phyloP scores from a whole-genome alignment of 1,140 invertebrate genomes.

The Phortica variegata region DNA sequence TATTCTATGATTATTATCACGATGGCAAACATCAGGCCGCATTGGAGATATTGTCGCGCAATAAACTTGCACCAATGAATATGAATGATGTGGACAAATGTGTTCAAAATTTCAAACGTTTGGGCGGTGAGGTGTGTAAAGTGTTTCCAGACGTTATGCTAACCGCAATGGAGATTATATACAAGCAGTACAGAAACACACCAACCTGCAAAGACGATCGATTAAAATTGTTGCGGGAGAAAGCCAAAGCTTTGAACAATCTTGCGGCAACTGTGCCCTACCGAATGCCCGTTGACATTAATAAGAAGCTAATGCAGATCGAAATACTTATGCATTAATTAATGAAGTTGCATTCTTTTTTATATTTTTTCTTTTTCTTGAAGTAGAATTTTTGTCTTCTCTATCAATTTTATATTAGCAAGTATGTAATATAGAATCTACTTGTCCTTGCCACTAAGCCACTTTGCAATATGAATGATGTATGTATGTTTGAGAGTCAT shows the following conservation, averaged over 20 bases:
- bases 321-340: constrained; percentile 90
- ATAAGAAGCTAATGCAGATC: constrained; percentile 89
- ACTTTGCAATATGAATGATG: no score
- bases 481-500: no score
- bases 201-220: constrained; percentile 58
- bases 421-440: constrained; percentile 3
- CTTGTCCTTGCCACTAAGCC: background rate
- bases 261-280: constrained; percentile 95
- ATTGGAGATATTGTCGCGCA: constrained; percentile 71
- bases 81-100: constrained; percentile 73
- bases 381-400: background rate
- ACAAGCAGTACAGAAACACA: constrained; percentile 65
- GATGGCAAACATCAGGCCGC: constrained; percentile 77
- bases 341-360: no score
- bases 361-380: no score
- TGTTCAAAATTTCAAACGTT: constrained; percentile 66
- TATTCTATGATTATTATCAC: constrained; percentile 91
- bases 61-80: constrained; percentile 75
- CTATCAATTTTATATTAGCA: constrained; percentile 6
- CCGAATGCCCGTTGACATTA: constrained; percentile 92
- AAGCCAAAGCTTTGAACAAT: constrained; percentile 85
- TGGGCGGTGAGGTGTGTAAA: constrained; percentile 71
- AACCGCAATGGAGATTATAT: constrained; percentile 85
- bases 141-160: constrained; percentile 83
- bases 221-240: constrained; percentile 70